Conservation (phyloP, 2,113 vertebrate species). For the Corvus cornix region DNA sequence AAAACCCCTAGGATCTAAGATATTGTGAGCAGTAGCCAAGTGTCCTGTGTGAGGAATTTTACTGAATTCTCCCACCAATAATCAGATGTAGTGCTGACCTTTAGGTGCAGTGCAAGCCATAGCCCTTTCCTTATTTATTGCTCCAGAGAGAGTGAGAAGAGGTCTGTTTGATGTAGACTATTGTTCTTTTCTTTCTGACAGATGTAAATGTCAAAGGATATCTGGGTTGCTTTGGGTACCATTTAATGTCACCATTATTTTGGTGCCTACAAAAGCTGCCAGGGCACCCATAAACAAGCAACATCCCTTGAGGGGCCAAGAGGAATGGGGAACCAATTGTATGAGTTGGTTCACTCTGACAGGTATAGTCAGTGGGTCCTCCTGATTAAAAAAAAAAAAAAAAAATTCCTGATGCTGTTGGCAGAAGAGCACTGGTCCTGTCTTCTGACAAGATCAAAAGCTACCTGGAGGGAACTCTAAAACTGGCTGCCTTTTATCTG, state of each 20-base stretch:
- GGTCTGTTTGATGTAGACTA: neutral
- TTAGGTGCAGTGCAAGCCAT: neutral
- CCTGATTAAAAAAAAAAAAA: neutral
- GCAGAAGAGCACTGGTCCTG: neutral
- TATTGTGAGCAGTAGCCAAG: neutral
- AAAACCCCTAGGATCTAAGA: neutral
- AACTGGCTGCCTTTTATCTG: neutral
- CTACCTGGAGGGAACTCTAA: neutral
- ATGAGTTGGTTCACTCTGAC: neutral
- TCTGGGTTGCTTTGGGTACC: neutral
- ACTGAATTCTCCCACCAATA: neutral
- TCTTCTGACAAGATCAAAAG: neutral
- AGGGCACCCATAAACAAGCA: neutral
- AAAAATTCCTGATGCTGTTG: neutral
- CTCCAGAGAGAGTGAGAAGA: neutral
- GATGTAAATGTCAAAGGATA: neutral
- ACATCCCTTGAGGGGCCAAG: neutral
- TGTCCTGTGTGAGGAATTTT: neutral
- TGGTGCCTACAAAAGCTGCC: neutral
- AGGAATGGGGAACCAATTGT: neutral
- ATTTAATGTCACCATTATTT: constrained; percentile 3
- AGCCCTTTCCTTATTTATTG: neutral
- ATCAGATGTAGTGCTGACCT: neutral
- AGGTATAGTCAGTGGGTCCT: neutral
- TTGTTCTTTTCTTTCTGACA: neutral